phyloP scores from a whole-genome alignment of 2,113 vertebrate species.

The Himantopus leucocephalus region DNA sequence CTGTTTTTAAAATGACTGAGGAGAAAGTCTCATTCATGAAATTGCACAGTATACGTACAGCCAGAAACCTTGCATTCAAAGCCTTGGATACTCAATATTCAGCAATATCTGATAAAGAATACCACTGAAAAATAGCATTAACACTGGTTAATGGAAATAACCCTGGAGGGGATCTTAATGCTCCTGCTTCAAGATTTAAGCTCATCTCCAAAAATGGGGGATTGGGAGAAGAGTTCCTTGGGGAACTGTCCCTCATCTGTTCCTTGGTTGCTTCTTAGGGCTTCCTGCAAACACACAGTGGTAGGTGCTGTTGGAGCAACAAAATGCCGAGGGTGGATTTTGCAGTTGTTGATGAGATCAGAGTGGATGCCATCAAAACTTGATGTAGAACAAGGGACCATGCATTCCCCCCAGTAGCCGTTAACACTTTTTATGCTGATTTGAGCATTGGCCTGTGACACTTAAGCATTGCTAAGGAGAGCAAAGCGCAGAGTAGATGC shows the following conservation, averaged over 20 bases:
- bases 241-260: neutral
- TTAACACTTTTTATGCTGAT: neutral
- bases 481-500: neutral
- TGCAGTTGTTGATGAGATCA: neutral
- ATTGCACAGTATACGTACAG: neutral
- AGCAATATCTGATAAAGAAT: neutral
- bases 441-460: neutral
- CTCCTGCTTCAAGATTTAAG: neutral
- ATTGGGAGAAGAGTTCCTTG: neutral
- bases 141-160: neutral
- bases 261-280: neutral
- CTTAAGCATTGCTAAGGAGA: neutral
- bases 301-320: neutral
- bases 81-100: neutral
- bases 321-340: neutral
- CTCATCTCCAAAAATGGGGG: neutral
- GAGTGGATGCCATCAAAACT: neutral
- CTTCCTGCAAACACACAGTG: neutral
- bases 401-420: neutral
- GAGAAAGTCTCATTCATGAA: neutral
- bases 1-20: neutral
- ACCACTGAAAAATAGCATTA: neutral
- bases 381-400: rapidly evolving
- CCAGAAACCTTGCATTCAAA: neutral
- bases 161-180: neutral